Base-by-base conservation (phyloP, 1,140 invertebrate genomes). In the Cherax destructor region DNA sequence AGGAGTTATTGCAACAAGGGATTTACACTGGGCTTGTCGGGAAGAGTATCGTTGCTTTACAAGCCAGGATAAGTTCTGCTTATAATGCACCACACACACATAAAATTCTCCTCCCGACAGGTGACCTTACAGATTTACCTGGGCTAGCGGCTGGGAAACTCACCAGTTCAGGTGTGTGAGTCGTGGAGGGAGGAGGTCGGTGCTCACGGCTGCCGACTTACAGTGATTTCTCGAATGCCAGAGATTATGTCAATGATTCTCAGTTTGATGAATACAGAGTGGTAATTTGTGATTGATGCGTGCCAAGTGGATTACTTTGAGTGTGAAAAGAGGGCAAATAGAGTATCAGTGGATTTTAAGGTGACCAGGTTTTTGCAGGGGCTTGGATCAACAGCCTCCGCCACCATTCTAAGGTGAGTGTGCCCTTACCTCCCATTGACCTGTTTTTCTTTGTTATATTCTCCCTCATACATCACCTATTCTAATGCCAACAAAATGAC, bases 341-440 rank as follows among this genome's bases (percentile, higher is more conserved):
- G 6, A 74, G 1, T 30, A 74, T 74, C 69, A 30, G 69, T 74
- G 69, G 69, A 74, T 74, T 74, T 74, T 74, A 74, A 74, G 69
- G 69, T 74, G 69, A 74, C 69, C 69, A 74, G 69, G 69, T 74
- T 74, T 74, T 74, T 74, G 69, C 30, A 74, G n/a, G 11, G 69
- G 24, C n/a, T 74, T 21, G 65, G 65, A 69, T 69, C 65, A 18
- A 18, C 65, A 5, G 69, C 24, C 24, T 74, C 24, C 69, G 5
- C 69, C 69, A 74, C 69, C 69, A 74, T 74, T 74, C n/a, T 74
- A 30, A 74, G 69, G 69, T 74, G 69, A 74, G 69, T 74, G n/a
- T 74, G 24, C 24, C 24, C 69, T 3, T 7, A 24, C 69, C n/a
- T 11, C 24, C 65, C 2, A 11, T 59, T 59, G 56, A 59, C 56